Evolutionary conservation across 2,797 vertebrate species (phyloP).

Genomic region (Spheniscus humboldti): DNA sequence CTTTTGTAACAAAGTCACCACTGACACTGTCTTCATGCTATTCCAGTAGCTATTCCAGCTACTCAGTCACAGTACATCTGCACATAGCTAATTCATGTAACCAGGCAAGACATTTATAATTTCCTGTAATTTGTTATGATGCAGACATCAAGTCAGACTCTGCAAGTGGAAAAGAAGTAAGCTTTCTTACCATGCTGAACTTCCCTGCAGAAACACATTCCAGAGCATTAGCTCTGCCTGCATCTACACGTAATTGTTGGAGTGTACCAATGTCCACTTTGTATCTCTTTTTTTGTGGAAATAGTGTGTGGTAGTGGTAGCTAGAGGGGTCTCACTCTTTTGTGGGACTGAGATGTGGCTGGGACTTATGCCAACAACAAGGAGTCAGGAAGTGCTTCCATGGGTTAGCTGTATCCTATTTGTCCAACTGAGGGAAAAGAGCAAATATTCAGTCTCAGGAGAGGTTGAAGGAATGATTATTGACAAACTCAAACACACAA

Average conservation of each 20-base stretch:
- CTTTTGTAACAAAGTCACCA: neutral
- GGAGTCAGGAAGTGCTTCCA: neutral
- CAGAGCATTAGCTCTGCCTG: neutral
- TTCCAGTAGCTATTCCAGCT: neutral
- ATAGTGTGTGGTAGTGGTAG: neutral
- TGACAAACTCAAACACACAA: too few relatives aligned
- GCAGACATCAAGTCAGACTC: neutral
- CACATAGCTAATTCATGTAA: constrained; percentile 3
- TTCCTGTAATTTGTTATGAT: neutral
- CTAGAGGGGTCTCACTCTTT: neutral
- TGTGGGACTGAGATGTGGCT: neutral
- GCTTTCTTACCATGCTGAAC: neutral
- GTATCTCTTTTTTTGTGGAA: neutral
- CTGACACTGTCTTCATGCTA: neutral
- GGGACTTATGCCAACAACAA: neutral
- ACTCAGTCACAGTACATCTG: neutral
- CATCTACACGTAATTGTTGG: neutral
- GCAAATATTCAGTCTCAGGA: neutral
- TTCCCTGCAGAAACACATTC: neutral
- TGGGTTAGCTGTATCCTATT: neutral
- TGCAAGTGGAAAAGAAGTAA: neutral
- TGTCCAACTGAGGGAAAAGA: neutral
- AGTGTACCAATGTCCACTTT: neutral
- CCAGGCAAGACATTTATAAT: neutral
- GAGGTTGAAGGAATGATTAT: neutral